Evolutionary conservation across 2,888 invertebrate species (phyloP).

Genomic region (Eurois occulta): DNA sequence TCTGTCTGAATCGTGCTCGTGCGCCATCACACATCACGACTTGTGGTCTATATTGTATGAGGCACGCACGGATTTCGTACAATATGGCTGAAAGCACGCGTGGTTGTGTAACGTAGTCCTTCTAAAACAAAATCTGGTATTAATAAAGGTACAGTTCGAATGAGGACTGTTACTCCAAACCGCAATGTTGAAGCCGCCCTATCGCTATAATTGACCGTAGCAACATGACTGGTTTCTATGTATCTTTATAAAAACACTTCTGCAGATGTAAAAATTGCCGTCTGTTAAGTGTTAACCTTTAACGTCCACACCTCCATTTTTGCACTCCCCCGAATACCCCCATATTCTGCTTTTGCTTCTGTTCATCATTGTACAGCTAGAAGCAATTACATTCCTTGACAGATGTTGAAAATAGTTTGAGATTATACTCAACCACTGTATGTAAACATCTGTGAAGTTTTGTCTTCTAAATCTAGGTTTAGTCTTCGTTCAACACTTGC

Average conservation of each 20-base stretch:
- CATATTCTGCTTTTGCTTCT: not conserved
- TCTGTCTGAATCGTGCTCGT: slow-evolving; percentile 60
- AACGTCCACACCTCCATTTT: not conserved
- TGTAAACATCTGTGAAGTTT: not conserved
- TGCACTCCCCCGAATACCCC: not conserved
- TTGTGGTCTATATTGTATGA: slow-evolving; percentile 33
- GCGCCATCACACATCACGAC: slow-evolving; percentile 55
- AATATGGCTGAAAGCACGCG: slow-evolving; percentile 26
- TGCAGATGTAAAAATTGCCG: not conserved
- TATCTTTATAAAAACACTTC: not conserved
- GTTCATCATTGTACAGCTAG: not conserved
- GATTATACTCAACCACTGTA: not conserved
- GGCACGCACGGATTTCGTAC: slow-evolving; percentile 48
- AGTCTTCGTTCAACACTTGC: not conserved
- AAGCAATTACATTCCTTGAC: not conserved
- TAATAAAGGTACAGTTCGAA: not conserved
- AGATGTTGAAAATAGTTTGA: not conserved
- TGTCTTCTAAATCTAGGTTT: not conserved
- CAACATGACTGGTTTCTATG: not conserved
- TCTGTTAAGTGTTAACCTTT: too few relatives aligned
- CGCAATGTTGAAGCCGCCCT: not conserved
- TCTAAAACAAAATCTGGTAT: not conserved
- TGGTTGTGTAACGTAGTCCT: slow-evolving; percentile 23
- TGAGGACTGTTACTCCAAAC: not conserved
- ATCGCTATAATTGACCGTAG: not conserved